These are phyloP conservation scores for Chrysoperla carnea DNA, from an alignment of 1,140 invertebrate species.

Conservation along the genomic window DNA sequence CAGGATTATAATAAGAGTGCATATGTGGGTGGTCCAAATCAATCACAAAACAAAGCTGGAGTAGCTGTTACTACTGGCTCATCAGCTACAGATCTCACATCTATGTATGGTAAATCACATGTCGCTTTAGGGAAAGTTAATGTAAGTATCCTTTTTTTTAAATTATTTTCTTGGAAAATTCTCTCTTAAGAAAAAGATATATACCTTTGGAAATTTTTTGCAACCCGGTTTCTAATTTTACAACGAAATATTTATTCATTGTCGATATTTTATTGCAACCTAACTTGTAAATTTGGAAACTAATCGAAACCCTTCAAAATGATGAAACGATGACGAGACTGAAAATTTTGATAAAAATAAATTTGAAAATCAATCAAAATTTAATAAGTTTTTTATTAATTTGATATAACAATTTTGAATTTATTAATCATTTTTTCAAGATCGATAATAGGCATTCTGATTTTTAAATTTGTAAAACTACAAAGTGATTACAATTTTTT, in stretches of 20 bases:
- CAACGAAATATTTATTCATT: too few species aligned
- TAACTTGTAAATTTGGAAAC: too few species aligned
- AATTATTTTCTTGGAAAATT: background rate
- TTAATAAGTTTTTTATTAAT: background rate
- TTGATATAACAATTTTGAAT: background rate
- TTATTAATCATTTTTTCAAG: too few species aligned
- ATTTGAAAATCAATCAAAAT: background rate
- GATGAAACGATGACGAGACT: background rate
- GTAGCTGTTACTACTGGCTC: slow-evolving; percentile 33
- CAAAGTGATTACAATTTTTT: background rate
- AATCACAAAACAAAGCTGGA: slow-evolving; percentile 17
- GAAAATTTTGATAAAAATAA: background rate
- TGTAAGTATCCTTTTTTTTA: slow-evolving; percentile 26
- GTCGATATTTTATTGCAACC: too few species aligned
- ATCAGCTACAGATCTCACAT: slow-evolving; percentile 39
- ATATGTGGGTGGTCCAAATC: slow-evolving; percentile 28
- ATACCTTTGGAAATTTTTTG: too few species aligned
- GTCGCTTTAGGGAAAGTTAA: slow-evolving; percentile 55
- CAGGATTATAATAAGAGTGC: slow-evolving; percentile 40
- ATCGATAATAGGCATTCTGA: too few species aligned
- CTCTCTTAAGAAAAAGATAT: too few species aligned
- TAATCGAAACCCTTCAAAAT: too few species aligned
- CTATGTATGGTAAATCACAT: slow-evolving; percentile 56
- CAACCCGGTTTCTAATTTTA: too few species aligned
- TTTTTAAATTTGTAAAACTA: too few species aligned